Conservation (phyloP, 2,888 invertebrate species). For the Kuschelorhynchus macadamiae region DNA sequence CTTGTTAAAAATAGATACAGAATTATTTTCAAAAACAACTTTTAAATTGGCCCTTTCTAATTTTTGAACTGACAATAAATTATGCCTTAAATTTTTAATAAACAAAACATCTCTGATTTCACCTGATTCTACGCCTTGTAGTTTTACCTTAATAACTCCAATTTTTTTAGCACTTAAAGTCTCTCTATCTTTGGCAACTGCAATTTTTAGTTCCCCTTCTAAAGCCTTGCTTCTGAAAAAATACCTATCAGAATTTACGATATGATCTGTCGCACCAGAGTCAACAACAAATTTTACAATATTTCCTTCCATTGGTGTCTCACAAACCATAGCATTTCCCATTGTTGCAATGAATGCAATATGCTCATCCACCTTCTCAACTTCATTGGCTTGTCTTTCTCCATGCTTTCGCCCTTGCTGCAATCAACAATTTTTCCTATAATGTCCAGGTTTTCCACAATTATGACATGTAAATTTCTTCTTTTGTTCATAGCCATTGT, state of each 20-base stretch:
- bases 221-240: slow-evolving; percentile 14
- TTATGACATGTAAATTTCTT: slow-evolving; percentile 4
- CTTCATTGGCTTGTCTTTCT: too few species aligned
- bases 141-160: slow-evolving; percentile 24
- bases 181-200: slow-evolving; percentile 36
- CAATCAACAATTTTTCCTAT: too few species aligned
- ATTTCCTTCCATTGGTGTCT: background rate
- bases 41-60: slow-evolving; percentile 28
- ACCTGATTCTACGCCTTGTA: background rate
- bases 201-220: slow-evolving; percentile 20
- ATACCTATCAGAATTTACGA: slow-evolving; percentile 31
- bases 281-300: slow-evolving; percentile 14
- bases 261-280: slow-evolving; percentile 44
- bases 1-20: slow-evolving; percentile 28
- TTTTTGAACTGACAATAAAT: slow-evolving; percentile 7
- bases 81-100: background rate
- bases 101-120: slow-evolving; percentile 13
- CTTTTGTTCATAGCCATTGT: background rate
- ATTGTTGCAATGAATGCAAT: too few species aligned
- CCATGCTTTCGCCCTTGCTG: too few species aligned
- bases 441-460: slow-evolving; percentile 1
- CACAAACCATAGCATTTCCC: slow-evolving; percentile 3
- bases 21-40: slow-evolving; percentile 27
- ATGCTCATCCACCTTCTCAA: too few species aligned
- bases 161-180: slow-evolving; percentile 27